These are phyloP conservation scores for Hydrolagus affinis DNA, from an alignment of 2,113 vertebrate genomes.

Conservation along the genomic window DNA sequence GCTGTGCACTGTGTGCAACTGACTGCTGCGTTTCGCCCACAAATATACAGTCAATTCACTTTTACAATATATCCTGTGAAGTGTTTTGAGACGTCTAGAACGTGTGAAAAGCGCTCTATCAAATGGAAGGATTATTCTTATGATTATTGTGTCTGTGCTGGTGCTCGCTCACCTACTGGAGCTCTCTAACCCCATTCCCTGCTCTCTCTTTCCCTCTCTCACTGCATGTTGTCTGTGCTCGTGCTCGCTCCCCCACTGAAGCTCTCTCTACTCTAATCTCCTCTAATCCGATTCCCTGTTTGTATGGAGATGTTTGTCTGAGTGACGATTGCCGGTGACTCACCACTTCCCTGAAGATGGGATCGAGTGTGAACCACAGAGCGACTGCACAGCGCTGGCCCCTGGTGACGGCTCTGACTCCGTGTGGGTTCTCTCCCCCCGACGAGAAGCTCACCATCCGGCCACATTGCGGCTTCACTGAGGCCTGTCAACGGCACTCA, in stretches of 20 bases:
- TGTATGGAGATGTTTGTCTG: not conserved
- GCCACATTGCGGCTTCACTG: conserved; percentile 84
- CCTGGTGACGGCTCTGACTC: conserved; percentile 83
- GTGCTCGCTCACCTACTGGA: too few species aligned
- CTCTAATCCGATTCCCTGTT: not conserved
- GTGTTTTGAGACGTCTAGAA: too few species aligned
- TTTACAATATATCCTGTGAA: too few species aligned
- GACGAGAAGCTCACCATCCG: conserved; percentile 93
- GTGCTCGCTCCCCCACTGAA: not conserved
- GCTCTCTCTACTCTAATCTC: not conserved
- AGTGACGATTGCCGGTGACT: conserved; percentile 37
- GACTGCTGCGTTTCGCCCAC: too few species aligned
- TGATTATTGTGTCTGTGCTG: too few species aligned
- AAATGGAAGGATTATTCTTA: too few species aligned
- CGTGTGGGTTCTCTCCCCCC: conserved; percentile 88
- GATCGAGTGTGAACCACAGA: conserved; percentile 89
- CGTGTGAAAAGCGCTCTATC: too few species aligned
- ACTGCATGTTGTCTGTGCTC: too few species aligned
- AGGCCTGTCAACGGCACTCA: conserved; percentile 57
- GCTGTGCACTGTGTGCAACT: too few species aligned
- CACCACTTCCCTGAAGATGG: conserved; percentile 86
- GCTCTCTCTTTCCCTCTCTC: too few species aligned
- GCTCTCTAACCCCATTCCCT: too few species aligned
- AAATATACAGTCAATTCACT: too few species aligned
- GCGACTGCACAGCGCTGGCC: conserved; percentile 89